A percentile compares a stretch with the other conserved stretches of the same genome.
These are phyloP conservation scores for Ambastaia sidthimunki DNA, from an alignment of 2,797 vertebrate species.

Conservation along the genomic window DNA sequence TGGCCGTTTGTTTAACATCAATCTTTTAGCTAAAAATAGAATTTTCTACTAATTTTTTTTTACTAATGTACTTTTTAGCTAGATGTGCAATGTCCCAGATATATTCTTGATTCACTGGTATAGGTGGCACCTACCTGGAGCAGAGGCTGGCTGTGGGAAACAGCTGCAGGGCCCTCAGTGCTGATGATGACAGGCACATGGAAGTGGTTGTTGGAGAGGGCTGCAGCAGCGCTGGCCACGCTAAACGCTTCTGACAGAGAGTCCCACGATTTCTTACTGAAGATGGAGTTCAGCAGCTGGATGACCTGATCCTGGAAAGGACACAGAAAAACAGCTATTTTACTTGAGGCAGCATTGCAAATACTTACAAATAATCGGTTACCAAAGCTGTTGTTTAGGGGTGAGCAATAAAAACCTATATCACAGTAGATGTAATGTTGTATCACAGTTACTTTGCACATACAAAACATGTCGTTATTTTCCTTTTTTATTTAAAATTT, in stretches of 20 bases:
- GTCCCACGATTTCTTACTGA: slow-evolving; percentile 97
- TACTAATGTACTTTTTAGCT: neutral
- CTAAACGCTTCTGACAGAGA: slow-evolving; percentile 91
- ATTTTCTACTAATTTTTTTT: neutral
- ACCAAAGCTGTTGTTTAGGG: too few relatives aligned
- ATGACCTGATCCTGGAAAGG: slow-evolving; percentile 91
- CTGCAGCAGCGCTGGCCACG: slow-evolving; percentile 84
- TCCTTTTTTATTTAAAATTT: too few relatives aligned
- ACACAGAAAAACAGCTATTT: neutral
- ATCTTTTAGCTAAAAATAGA: neutral
- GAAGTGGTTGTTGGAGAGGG: slow-evolving; percentile 89
- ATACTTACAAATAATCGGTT: slow-evolving; percentile 33
- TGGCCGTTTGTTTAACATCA: neutral
- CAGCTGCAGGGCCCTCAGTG: slow-evolving; percentile 84
- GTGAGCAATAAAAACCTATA: too few relatives aligned
- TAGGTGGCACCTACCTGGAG: slow-evolving; percentile 79
- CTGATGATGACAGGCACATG: slow-evolving; percentile 88
- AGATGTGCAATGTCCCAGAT: neutral
- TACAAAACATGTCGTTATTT: too few relatives aligned
- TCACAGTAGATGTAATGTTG: too few relatives aligned
- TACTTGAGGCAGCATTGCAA: neutral
- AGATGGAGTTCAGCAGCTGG: slow-evolving; percentile 93
- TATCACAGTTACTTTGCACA: too few relatives aligned
- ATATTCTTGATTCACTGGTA: neutral
- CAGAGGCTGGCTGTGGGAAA: slow-evolving; percentile 89